phyloP scores from a whole-genome alignment of 2,113 vertebrate genomes.

The Prochilodus magdalenae region DNA sequence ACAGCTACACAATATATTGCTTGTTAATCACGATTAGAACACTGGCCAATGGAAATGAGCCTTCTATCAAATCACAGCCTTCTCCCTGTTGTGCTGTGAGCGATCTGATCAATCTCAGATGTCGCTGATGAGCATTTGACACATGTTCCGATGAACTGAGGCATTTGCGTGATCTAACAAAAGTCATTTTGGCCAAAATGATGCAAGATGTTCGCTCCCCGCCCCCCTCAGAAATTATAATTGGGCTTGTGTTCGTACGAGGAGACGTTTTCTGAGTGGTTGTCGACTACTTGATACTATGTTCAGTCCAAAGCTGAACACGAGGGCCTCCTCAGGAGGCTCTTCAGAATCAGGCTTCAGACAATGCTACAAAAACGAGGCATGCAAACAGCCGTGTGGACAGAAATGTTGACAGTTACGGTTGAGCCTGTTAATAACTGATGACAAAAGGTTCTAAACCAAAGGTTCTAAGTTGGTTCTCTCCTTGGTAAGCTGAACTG shows the following conservation, averaged over 20 bases:
- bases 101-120: neutral
- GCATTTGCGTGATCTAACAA: neutral
- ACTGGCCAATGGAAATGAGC: neutral
- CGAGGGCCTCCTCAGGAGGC: no score
- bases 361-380: no score
- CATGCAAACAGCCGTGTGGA: no score
- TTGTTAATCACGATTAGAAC: neutral
- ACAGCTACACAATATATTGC: neutral
- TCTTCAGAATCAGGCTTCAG: no score
- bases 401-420: no score
- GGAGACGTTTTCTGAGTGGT: no score
- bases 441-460: no score
- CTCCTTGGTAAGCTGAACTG: no score
- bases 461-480: no score
- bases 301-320: no score
- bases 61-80: neutral
- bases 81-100: neutral
- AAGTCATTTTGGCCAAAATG: neutral
- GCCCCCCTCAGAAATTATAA: neutral
- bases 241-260: neutral
- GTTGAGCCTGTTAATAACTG: no score
- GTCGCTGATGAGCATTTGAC: neutral
- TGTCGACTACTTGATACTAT: no score
- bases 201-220: slow-evolving; percentile 9
- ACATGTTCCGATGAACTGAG: neutral